A percentile compares a stretch with the other conserved stretches of the same genome.
These are phyloP conservation scores for Eremobia ochroleuca DNA, from an alignment of 2,888 invertebrate species.

Conservation along the genomic window DNA sequence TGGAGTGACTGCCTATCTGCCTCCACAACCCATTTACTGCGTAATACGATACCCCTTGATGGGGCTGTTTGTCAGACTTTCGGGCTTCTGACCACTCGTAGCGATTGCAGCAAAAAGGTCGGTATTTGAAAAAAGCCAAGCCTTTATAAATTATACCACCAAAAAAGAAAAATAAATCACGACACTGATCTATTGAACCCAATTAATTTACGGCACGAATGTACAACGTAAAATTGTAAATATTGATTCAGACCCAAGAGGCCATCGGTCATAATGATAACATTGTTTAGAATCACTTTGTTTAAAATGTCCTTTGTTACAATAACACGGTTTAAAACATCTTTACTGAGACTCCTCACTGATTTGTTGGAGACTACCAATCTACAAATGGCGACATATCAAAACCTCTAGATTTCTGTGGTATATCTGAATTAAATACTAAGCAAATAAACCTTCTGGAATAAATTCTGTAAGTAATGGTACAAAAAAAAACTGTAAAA, in stretches of 20 bases:
- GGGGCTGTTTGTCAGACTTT: no score
- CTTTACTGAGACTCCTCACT: neutral
- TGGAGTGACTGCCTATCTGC: no score
- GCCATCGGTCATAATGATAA: constrained; percentile 10
- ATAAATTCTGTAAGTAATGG: no score
- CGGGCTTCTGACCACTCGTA: no score
- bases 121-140: neutral
- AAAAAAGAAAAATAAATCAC: neutral
- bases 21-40: no score
- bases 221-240: constrained; percentile 18
- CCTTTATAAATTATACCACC: neutral
- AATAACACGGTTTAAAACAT: constrained; percentile 19
- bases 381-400: neutral
- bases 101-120: no score
- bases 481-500: no score
- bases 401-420: neutral
- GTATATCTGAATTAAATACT: neutral
- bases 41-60: no score
- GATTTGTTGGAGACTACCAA: neutral
- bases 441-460: neutral
- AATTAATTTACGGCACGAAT: constrained; percentile 2
- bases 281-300: constrained; percentile 43
- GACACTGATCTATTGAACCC: neutral
- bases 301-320: constrained; percentile 5
- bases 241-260: constrained; percentile 27